A percentile compares a stretch with the other conserved stretches of the same genome.
These are phyloP conservation scores for Drosophila buzzatii DNA, from an alignment of 2,888 invertebrate genomes.

Conservation along the genomic window DNA sequence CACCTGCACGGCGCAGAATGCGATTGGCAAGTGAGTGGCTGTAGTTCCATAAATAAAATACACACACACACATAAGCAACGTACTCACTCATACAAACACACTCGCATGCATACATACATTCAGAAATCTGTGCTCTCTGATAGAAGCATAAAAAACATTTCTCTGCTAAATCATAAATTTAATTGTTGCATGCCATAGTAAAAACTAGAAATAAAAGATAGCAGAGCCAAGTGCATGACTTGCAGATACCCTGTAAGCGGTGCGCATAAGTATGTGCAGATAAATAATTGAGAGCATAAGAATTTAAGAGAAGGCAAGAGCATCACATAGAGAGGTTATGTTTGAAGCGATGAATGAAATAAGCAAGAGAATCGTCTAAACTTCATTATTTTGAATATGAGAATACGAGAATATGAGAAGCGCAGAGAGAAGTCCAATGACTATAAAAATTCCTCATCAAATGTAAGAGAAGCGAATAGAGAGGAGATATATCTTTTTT, in stretches of 20 bases:
- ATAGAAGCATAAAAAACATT: constrained; percentile 72
- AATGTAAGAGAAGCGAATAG: too few species aligned
- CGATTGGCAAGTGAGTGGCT: constrained; percentile 88
- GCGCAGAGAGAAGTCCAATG: too few species aligned
- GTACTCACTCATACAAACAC: constrained; percentile 6
- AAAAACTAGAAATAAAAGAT: constrained; percentile 39
- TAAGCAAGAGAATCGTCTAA: too few species aligned
- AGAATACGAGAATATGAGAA: too few species aligned
- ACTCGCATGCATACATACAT: neutral
- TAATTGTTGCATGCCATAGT: constrained; percentile 59
- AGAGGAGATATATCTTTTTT: too few species aligned
- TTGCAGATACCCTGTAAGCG: neutral
- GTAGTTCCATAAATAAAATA: constrained; percentile 63
- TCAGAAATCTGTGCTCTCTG: constrained; percentile 22
- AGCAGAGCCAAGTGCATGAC: neutral
- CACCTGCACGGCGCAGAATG: constrained; percentile 93
- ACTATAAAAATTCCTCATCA: too few species aligned
- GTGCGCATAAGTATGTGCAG: too few species aligned
- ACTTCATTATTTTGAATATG: too few species aligned
- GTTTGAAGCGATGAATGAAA: neutral
- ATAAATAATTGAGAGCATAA: neutral
- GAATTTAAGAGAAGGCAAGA: too few species aligned
- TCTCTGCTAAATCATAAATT: constrained; percentile 80
- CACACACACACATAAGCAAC: constrained; percentile 14
- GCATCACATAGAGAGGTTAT: neutral